Conservation (phyloP, 2,113 vertebrate species). For the Oenanthe oenanthe region DNA sequence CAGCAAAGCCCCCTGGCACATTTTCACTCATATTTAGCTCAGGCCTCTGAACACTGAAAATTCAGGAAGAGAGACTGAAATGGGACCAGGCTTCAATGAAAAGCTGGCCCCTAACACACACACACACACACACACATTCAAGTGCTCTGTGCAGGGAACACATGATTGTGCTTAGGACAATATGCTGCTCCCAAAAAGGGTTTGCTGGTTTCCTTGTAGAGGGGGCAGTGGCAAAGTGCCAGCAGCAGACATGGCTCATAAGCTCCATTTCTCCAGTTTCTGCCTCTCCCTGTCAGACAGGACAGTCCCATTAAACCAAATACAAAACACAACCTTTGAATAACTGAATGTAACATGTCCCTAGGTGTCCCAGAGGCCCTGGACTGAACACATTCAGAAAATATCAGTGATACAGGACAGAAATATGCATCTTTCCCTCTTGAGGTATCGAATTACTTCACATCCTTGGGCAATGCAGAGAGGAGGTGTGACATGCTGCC, state of each 20-base stretch:
- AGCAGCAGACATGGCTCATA: accelerated
- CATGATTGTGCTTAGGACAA: background rate
- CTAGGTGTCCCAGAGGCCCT: background rate
- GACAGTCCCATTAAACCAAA: background rate
- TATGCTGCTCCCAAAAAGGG: background rate
- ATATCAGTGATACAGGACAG: background rate
- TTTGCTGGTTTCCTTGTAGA: background rate
- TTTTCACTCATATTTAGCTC: conserved; percentile 29
- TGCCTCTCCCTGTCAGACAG: background rate
- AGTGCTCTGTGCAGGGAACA: background rate
- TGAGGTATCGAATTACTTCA: background rate
- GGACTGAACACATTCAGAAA: background rate
- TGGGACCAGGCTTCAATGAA: conserved; percentile 6
- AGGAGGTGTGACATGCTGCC: background rate
- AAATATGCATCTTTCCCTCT: background rate
- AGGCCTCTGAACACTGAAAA: background rate
- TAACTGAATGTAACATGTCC: background rate
- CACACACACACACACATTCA: background rate
- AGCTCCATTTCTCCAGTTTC: background rate
- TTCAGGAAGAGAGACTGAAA: conserved; percentile 19
- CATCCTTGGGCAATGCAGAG: background rate
- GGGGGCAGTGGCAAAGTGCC: background rate
- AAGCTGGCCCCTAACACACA: background rate
- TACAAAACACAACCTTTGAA: background rate
- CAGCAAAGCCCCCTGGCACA: background rate